phyloP scores from a whole-genome alignment of 2,797 vertebrate genomes.

The Zonotrichia albicollis region DNA sequence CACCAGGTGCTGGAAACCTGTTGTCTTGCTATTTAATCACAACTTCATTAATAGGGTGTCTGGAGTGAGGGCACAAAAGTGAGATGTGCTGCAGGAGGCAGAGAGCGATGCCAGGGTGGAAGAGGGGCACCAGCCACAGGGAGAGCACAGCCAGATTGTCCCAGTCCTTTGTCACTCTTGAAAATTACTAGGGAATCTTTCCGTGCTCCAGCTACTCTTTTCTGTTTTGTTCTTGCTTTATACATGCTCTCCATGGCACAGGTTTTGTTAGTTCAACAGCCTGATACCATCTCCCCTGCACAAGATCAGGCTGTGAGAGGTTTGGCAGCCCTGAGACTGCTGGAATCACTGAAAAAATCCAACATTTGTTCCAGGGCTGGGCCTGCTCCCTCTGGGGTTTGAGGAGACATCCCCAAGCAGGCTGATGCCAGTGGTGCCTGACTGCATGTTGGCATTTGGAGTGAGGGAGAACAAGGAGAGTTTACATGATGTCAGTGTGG shows the following conservation, averaged over 20 bases:
- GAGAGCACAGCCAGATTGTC: neutral
- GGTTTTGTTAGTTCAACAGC: neutral
- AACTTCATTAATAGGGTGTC: neutral
- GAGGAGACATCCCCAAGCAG: neutral
- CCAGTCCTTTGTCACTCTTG: neutral
- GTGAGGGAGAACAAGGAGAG: neutral
- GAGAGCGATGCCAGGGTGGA: neutral
- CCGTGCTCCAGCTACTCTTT: neutral
- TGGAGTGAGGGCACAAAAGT: neutral
- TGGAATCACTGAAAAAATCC: neutral
- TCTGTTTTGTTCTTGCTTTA: neutral
- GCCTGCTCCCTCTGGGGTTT: neutral
- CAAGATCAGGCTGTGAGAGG: neutral
- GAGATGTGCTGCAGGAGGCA: neutral
- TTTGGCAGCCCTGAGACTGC: neutral
- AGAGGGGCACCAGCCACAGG: accelerated
- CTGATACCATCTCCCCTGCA: neutral
- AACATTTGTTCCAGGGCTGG: neutral
- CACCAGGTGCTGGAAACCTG: neutral
- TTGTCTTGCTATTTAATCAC: neutral
- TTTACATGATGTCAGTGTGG: neutral
- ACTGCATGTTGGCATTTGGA: neutral
- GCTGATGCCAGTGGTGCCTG: neutral
- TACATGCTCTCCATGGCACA: neutral
- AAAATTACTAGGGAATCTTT: neutral